Evolutionary conservation across 2,888 invertebrate genomes (phyloP).

Genomic region (Unio pictorum): DNA sequence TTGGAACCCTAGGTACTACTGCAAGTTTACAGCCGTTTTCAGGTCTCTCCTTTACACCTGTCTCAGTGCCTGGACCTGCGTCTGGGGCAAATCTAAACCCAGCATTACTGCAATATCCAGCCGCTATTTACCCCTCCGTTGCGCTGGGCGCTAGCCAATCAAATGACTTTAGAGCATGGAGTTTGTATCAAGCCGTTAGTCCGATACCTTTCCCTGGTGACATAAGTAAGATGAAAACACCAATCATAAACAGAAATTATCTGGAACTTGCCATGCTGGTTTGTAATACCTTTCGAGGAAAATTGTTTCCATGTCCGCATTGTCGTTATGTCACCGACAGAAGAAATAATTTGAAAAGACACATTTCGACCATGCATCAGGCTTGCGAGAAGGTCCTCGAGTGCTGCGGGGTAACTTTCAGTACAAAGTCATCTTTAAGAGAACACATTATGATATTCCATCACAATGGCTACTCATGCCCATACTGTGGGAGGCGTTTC

Average conservation of each 20-base stretch:
- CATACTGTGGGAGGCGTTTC: slow-evolving; percentile 71
- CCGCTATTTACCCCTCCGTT: slow-evolving; percentile 32
- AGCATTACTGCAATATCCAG: slow-evolving; percentile 51
- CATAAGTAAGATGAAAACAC: slow-evolving; percentile 54
- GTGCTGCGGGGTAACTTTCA: slow-evolving; percentile 71
- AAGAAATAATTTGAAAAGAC: slow-evolving; percentile 72
- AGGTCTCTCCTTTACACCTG: slow-evolving; percentile 24
- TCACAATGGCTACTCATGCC: slow-evolving; percentile 72
- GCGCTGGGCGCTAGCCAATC: slow-evolving; percentile 24
- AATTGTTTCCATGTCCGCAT: slow-evolving; percentile 66
- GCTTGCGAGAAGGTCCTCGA: slow-evolving; percentile 67
- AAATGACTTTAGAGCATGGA: slow-evolving; percentile 37
- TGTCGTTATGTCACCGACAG: slow-evolving; percentile 70
- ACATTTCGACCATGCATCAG: slow-evolving; percentile 72
- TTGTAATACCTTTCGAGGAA: slow-evolving; percentile 64
- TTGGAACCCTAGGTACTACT: slow-evolving; percentile 26
- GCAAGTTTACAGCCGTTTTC: slow-evolving; percentile 37
- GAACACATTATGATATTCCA: slow-evolving; percentile 72
- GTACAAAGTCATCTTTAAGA: slow-evolving; percentile 71
- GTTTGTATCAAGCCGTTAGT: slow-evolving; percentile 42
- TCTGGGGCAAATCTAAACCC: slow-evolving; percentile 37
- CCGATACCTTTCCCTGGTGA: slow-evolving; percentile 46
- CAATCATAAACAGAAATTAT: slow-evolving; percentile 61
- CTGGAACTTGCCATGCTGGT: slow-evolving; percentile 66
- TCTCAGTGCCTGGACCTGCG: slow-evolving; percentile 20